Evolutionary conservation across 2,888 invertebrate species (phyloP).

Genomic region (Aleiodes leptofemur): DNA sequence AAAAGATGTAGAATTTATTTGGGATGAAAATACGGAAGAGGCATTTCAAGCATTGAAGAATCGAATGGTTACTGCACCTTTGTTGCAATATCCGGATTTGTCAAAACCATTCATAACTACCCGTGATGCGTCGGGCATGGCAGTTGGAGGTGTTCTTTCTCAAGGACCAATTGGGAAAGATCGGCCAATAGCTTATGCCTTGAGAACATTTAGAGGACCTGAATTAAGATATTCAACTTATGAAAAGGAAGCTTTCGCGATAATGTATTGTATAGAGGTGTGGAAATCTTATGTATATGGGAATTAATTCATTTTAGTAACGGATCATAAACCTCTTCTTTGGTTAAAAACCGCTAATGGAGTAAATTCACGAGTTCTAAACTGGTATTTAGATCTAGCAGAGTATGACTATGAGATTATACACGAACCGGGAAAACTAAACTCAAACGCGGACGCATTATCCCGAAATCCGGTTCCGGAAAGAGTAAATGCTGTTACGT

Average conservation of each 20-base stretch:
- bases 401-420: constrained; percentile 35
- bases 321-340: too few species aligned
- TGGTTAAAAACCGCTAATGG: too few species aligned
- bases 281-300: constrained; percentile 43
- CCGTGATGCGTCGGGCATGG: constrained; percentile 45
- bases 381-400: constrained; percentile 19
- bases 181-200: constrained; percentile 31
- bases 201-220: too few species aligned
- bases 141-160: constrained; percentile 59
- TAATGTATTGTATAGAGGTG: constrained; percentile 25
- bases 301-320: constrained; percentile 14
- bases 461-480: constrained; percentile 34
- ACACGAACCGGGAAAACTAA: constrained; percentile 28
- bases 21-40: too few species aligned
- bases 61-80: too few species aligned
- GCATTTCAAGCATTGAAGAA: too few species aligned
- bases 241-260: too few species aligned
- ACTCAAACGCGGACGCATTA: too few species aligned
- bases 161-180: constrained; percentile 57
- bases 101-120: constrained; percentile 39
- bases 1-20: too few species aligned
- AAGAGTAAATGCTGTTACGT: constrained; percentile 9
- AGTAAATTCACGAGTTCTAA: background rate
- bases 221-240: too few species aligned
- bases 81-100: too few species aligned